Base-by-base conservation (phyloP, 2,113 vertebrate species). In the Corydoras maculifer region DNA sequence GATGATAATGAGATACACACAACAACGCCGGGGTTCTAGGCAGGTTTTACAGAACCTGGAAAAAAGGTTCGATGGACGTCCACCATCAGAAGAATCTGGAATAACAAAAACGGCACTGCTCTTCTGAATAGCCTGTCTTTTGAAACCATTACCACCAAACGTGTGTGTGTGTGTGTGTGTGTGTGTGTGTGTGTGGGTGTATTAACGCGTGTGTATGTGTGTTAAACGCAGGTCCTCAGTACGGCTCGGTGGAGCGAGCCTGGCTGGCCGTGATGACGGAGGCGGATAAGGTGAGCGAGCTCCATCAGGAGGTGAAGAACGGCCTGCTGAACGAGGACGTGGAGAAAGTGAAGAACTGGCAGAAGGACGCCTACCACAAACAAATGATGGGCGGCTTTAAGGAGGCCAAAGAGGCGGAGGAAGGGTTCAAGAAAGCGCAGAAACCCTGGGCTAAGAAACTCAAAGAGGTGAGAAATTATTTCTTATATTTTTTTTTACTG, bases 361-460 rank as follows among this genome's bases (percentile, higher is more conserved):
- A 99, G 90, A 99, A 99, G 85, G 96, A 99, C 0, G 91, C 94
- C 29, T 99, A 96, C 80, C 96, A 99, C 88, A 98, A 98, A 87
- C 96, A 99, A 79, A 98, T 99, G 83, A 99, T 99, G 69, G 96
- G 96, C 0, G 93, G 96, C 76, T 98, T 99, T 91, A 98, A 97
- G 81, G 96, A 98, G 81, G 92, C 94, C 81, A 99, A 96, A 78
- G 96, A 99, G 82, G 95, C 96, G 1, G 96, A 98, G 0, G 96
- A 98, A 0, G 96, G 96, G 53, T 99, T 99, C 84, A 93, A 96
- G 75, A 98, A 98, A 87, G 96, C 96, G 29, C 96, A 99, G 87
- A 99, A 99, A 68, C 96, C 96, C 9, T 99, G 96, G 96, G 94
- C 96, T 80, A 99, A 99, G 81, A 99, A 99, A 84, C 91, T 96